phyloP scores from a whole-genome alignment of 2,888 invertebrate species.

The Sympetrum striolatum region DNA sequence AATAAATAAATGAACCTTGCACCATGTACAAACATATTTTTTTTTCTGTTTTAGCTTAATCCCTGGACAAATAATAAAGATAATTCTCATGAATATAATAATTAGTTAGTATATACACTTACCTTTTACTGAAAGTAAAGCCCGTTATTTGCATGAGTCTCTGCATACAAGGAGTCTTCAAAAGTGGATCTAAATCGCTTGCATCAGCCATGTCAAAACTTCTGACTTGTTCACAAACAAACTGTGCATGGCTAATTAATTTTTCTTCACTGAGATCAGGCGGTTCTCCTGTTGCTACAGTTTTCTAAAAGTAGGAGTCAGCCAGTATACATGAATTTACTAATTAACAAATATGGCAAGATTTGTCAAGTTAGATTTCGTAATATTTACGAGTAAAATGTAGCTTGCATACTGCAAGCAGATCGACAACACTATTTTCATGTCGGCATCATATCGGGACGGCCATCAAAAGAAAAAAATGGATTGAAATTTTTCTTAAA shows the following conservation, averaged over 20 bases:
- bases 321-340: background rate
- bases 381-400: too few relatives aligned
- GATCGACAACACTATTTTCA: too few relatives aligned
- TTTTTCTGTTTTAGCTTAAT: too few relatives aligned
- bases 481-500: too few relatives aligned
- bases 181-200: constrained; percentile 62
- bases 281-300: constrained; percentile 62
- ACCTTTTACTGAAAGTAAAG: constrained; percentile 71
- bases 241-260: constrained; percentile 78
- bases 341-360: background rate
- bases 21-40: too few relatives aligned
- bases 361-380: too few relatives aligned
- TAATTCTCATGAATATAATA: too few relatives aligned
- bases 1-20: too few relatives aligned
- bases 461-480: too few relatives aligned
- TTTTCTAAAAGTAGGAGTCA: constrained; percentile 57
- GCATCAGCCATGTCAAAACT: constrained; percentile 64
- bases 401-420: too few relatives aligned
- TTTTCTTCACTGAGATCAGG: constrained; percentile 72
- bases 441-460: too few relatives aligned
- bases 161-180: constrained; percentile 77
- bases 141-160: constrained; percentile 78
- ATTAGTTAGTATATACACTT: constrained; percentile 48
- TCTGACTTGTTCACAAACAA: constrained; percentile 77
- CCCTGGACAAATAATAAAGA: too few relatives aligned